These are phyloP conservation scores for Diachasmimorpha longicaudata DNA, from an alignment of 1,140 invertebrate genomes.

Conservation along the genomic window DNA sequence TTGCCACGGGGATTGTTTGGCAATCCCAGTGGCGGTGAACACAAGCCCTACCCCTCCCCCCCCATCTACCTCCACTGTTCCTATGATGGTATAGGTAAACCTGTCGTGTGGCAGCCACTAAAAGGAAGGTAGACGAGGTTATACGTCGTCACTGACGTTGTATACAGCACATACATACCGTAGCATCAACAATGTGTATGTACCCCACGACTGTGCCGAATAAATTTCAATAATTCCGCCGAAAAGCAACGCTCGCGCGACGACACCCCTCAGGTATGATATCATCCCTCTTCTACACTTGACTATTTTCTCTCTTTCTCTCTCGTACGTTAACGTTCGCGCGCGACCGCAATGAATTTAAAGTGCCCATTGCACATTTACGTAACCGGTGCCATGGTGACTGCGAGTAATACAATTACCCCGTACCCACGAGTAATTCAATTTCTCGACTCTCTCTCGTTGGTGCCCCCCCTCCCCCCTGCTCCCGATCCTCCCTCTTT, in stretches of 20 bases:
- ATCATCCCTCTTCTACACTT: background rate
- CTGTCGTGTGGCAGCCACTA: background rate
- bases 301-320: background rate
- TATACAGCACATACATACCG: slow-evolving; percentile 10
- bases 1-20: slow-evolving; percentile 27
- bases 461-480: background rate
- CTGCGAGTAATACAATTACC: slow-evolving; percentile 48
- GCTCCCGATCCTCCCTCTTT: slow-evolving; percentile 13
- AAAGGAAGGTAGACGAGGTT: background rate
- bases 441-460: slow-evolving; percentile 34
- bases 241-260: slow-evolving; percentile 25
- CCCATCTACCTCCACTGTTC: background rate
- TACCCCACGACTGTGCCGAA: slow-evolving; percentile 23
- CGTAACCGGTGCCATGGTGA: slow-evolving; percentile 36
- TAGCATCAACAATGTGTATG: background rate
- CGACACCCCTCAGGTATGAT: background rate
- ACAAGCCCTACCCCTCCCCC: background rate
- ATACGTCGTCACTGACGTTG: background rate
- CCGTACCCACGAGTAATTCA: slow-evolving; percentile 42
- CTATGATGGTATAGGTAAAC: slow-evolving; percentile 7
- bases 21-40: slow-evolving; percentile 18
- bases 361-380: slow-evolving; percentile 39
- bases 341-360: slow-evolving; percentile 39
- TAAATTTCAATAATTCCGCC: slow-evolving; percentile 44
- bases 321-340: background rate